Evolutionary conservation across 2,797 vertebrate genomes (phyloP), one percentile per base, ranked within the genome.

Genomic region (Lycodopsis pacificus): DNA sequence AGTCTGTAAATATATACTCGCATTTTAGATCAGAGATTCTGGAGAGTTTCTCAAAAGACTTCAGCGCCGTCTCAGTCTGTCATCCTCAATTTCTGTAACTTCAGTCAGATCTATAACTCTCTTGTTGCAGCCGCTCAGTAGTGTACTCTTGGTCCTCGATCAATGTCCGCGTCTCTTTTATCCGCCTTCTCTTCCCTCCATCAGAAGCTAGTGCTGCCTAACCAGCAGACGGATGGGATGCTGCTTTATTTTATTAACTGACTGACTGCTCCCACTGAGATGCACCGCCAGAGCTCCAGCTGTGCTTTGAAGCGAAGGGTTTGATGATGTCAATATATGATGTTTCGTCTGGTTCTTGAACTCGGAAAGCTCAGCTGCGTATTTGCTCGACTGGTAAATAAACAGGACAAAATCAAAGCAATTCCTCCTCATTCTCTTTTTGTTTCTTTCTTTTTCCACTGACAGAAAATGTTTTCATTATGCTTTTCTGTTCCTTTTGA

Each of bases 241-340:
- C 70, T 79, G 36, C 56, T 83, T 89, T 87, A 85, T 77, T 86
- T 78, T 32, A 67, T 84, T 81, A 63, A 83, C 14, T 4, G 42
- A 11, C 62, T 4, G 44, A 59, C 65, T 67, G 48, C 62, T 73
- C 73, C 73, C 34, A 25, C 42, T 65, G 79, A 69, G 77, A 65
- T 34, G 5, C 59, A 73, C 51, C 59, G 25, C 27, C 74, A 73
- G 46, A 77, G 14, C 56, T 65, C 76, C 66, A 61, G 85, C 87
- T 86, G 83, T 4, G 80, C 85, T 87, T 90, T 90, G 88, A 88
- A 85, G 84, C 17, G 1, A 42, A 56, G 14, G 61, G 77, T 64
- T 83, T 83, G 86, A 86, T 71, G 73, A 73, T 76, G 58, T 58
- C 63, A 81, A 65, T 14, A 19, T 76, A 13, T 67, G 66, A 83